Evolutionary conservation across 2,888 invertebrate species (phyloP), one percentile per base, ranked within the genome.

Genomic region (Fissipunctia ypsillon): DNA sequence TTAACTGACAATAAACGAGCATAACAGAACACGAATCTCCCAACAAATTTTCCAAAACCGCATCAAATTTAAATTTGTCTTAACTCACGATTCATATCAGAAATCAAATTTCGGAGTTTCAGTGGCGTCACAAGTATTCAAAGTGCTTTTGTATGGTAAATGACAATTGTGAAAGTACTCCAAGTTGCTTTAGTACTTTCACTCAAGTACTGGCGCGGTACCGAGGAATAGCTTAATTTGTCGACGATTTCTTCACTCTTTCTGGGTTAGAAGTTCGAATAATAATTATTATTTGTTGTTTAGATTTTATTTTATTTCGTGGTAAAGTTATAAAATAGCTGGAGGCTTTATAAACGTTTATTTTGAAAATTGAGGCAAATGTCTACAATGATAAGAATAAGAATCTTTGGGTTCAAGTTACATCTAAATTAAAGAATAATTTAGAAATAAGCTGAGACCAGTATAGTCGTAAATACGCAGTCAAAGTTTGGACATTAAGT

Each of bases 51-150:
- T 22, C 25, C 3, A 70, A 57, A 67, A 66, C 35, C 56, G 38
- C 70, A 54, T 31, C 50, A 43, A 45, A 61, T 71, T 70, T 74
- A 76, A 80, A 75, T 69, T 69, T 57, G 66, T 71, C 28, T 69
- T 59, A 57, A 75, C 73, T 72, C 54, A 19, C 50, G 59, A 81
- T 77, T 81, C 73, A 65, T 72, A 84, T 74, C 69, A 65, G 50
- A 80, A 86, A 78, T 78, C 80, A 84, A 78, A 86, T 78, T 86
- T 69, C 45, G 10, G 50, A 86, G 87, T 84, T 85, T 71, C 68
- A 80, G 74, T 77, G 68, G 60, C 69, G 50, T 75, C 74, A 73
- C 64, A 68, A 80, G 68, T 68, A 60, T 68, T 64, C 41, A 57
- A 76, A 76, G 57, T 66, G 69, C 72, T 83, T 79, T 73, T 80